Evolutionary conservation across 64 coral and sea anemone species (phyloP).

Genomic region (Exaiptasia diaphana): DNA sequence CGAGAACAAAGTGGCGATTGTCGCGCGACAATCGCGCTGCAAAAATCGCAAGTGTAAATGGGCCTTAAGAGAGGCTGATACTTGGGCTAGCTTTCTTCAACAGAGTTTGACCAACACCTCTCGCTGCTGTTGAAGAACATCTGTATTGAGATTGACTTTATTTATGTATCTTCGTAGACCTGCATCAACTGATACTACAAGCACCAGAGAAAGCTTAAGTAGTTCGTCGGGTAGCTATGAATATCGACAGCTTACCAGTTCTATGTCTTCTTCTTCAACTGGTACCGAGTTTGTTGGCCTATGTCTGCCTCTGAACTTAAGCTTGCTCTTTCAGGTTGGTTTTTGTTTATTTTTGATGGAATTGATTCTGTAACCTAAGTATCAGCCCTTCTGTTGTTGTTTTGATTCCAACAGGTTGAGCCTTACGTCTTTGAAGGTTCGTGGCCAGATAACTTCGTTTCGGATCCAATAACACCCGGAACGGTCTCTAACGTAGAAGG

Average conservation of each 20-base stretch:
- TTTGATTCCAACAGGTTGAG: constrained; percentile 54
- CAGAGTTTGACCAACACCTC: too few relatives aligned
- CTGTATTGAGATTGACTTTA: too few relatives aligned
- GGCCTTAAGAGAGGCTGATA: too few relatives aligned
- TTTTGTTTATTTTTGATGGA: not conserved
- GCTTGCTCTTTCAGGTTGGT: constrained; percentile 74
- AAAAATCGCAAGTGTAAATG: too few relatives aligned
- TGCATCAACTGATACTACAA: not conserved
- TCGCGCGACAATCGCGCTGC: too few relatives aligned
- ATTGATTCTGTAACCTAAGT: not conserved
- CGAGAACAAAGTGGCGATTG: too few relatives aligned
- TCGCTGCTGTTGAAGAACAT: too few relatives aligned
- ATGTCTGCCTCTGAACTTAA: constrained; percentile 77
- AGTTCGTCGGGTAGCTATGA: constrained; percentile 69
- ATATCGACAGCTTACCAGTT: constrained; percentile 49
- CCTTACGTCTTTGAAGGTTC: constrained; percentile 82
- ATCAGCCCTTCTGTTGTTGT: not conserved
- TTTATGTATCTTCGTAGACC: not conserved
- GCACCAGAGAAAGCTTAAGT: constrained; percentile 52
- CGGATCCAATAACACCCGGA: constrained; percentile 40
- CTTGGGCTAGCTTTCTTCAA: too few relatives aligned
- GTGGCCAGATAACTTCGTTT: constrained; percentile 84
- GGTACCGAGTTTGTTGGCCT: constrained; percentile 90
- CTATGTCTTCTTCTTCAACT: constrained; percentile 30
- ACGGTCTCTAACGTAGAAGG: not conserved